Evolutionary conservation across 2,888 invertebrate genomes (phyloP).

Genomic region (Cheilosia vernalis): DNA sequence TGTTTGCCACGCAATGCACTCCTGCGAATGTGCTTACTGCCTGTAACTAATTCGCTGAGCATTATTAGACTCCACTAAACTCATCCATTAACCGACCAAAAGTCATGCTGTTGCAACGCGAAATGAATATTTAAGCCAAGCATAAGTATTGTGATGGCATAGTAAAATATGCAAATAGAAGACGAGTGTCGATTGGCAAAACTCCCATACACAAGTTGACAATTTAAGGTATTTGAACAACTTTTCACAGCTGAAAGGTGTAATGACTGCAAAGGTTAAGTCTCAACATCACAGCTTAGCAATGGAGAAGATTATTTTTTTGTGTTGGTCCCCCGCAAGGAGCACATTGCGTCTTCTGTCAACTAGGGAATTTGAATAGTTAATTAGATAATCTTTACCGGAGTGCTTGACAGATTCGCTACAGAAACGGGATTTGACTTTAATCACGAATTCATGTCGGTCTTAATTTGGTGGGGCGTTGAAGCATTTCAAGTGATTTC

Average conservation of each 20-base stretch:
- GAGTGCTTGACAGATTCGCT: conserved; percentile 32
- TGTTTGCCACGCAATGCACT: background rate
- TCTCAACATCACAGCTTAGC: background rate
- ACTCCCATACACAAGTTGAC: conserved; percentile 3
- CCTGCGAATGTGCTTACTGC: background rate
- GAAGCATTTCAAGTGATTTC: background rate
- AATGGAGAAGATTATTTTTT: background rate
- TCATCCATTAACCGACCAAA: conserved; percentile 32
- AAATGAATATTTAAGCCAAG: conserved; percentile 37
- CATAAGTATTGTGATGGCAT: background rate
- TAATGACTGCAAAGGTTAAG: conserved; percentile 9
- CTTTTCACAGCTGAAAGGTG: conserved; percentile 1
- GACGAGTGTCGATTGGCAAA: background rate
- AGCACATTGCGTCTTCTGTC: conserved; percentile 15
- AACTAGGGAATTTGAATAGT: conserved; percentile 37
- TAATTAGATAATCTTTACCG: conserved; percentile 48
- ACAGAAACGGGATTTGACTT: conserved; percentile 10
- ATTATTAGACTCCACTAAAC: conserved; percentile 20
- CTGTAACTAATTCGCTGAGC: conserved; percentile 8
- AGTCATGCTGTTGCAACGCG: conserved; percentile 19
- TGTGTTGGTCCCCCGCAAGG: background rate
- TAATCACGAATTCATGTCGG: conserved; percentile 45
- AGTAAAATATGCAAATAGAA: conserved; percentile 38
- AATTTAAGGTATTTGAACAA: conserved; percentile 25
- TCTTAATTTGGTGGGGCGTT: conserved; percentile 31